Evolutionary conservation across 1,140 invertebrate species (phyloP), one percentile per base, ranked within the genome.

Genomic region (Trichonephila inaurata): DNA sequence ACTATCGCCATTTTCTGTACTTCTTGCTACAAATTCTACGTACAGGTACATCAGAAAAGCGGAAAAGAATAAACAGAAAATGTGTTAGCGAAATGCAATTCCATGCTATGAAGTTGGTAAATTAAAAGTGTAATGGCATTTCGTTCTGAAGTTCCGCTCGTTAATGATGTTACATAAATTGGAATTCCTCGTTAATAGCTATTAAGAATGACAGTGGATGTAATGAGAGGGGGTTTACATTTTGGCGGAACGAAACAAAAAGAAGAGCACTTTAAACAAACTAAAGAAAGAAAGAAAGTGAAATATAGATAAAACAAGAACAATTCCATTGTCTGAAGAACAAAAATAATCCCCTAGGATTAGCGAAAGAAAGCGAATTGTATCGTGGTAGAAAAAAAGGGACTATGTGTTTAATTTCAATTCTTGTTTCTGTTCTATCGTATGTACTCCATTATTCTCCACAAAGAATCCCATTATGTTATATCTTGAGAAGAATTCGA

Each of bases 291-390:
- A 21, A 58, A 51, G 51, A 28, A 40, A 82, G 77, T 82, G 21
- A 33, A 33, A 58, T 21, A 83, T 51, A 83, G 24, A 60, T 28
- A 83, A 83, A 83, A 83, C 8, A 83, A 51, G 82, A n/a, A 51
- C 18, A 60, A 12, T 58, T 60, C 82, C 8, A 83, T 83, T 83
- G 82, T 83, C 24, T 24, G 82, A 51, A 21, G 51, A 4, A 19
- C 0, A 18, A 24, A 83, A 83, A 83, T 83, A 83, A 83, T 83
- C 82, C 82, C 2, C 3, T 21, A 10, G 19, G 51, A 83, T 12
- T 83, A 58, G 14, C 4, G 51, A 19, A 33, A 77, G 69, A 77
- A 33, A 18, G 28, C 16, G 28, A 77, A 77, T 12, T 33, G 28
- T 77, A 77, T 77, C 69, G 10, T 18, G 16, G 24, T 2, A 28